These are phyloP conservation scores for Odontophorus gujanensis DNA, from an alignment of 2,113 vertebrate species.

Conservation along the genomic window DNA sequence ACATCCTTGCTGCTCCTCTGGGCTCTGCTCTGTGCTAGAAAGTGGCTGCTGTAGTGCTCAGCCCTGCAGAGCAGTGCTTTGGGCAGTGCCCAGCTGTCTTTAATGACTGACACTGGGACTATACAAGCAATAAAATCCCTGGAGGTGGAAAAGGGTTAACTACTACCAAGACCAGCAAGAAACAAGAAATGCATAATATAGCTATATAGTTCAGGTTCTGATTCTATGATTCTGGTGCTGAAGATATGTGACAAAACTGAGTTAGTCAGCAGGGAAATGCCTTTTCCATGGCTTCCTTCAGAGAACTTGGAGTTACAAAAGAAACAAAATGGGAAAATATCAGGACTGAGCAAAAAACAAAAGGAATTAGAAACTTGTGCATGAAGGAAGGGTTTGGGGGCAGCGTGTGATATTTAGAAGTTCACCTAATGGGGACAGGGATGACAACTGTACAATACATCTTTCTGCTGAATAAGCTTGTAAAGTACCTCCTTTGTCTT, in stretches of 20 bases:
- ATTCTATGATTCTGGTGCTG: neutral
- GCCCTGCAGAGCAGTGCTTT: neutral
- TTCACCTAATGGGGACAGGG: neutral
- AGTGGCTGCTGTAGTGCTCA: neutral
- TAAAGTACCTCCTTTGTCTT: neutral
- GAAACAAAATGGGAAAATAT: neutral
- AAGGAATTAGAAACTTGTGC: neutral
- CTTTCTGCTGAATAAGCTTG: neutral
- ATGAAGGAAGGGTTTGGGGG: neutral
- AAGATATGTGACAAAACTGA: neutral
- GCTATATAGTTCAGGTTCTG: neutral
- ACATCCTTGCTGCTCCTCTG: neutral
- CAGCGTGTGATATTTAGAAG: neutral
- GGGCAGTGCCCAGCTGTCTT: neutral
- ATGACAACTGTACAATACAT: neutral
- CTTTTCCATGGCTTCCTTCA: neutral
- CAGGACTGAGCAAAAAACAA: neutral
- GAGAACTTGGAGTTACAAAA: neutral
- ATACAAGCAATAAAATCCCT: neutral
- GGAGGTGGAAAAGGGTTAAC: neutral
- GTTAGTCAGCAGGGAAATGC: neutral
- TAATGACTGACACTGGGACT: too few relatives aligned
- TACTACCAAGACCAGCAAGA: neutral
- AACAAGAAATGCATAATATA: accelerated
- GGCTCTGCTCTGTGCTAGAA: neutral